Evolutionary conservation across 2,113 vertebrate species (phyloP).

Genomic region (Burhinus oedicnemus): DNA sequence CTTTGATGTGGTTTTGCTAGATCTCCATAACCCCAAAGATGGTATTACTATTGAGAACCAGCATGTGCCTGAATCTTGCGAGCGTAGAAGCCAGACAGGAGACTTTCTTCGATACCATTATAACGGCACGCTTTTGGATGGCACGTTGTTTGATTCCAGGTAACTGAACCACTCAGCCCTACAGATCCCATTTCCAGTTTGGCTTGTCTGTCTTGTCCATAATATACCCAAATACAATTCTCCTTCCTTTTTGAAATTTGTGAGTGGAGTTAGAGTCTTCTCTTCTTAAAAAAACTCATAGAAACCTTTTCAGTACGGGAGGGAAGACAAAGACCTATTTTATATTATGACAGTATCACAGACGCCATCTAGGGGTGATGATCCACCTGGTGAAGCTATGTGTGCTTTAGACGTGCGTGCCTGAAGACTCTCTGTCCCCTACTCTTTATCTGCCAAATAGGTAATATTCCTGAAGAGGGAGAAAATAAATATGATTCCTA

Average conservation of each 20-base stretch:
- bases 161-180: slow-evolving; percentile 1
- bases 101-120: slow-evolving; percentile 98
- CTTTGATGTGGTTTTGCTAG: slow-evolving; percentile 92
- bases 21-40: slow-evolving; percentile 97
- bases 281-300: background rate
- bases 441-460: background rate
- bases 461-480: background rate
- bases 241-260: background rate
- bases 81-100: slow-evolving; percentile 81
- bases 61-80: slow-evolving; percentile 81
- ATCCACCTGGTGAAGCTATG: background rate
- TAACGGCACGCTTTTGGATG: slow-evolving; percentile 92
- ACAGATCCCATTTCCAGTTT: background rate
- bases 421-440: background rate
- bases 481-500: background rate
- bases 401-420: fast-evolving
- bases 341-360: background rate
- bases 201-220: background rate
- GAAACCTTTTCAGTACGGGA: background rate
- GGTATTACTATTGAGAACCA: slow-evolving; percentile 84
- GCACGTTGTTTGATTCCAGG: slow-evolving; percentile 97
- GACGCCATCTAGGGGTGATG: slow-evolving; percentile 1
- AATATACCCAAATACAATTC: background rate
- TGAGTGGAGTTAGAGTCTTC: background rate
- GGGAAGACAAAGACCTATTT: background rate